Evolutionary conservation across 1,140 invertebrate genomes (phyloP), one percentile per base, ranked within the genome.

Genomic region (Propsilocerus akamusi): DNA sequence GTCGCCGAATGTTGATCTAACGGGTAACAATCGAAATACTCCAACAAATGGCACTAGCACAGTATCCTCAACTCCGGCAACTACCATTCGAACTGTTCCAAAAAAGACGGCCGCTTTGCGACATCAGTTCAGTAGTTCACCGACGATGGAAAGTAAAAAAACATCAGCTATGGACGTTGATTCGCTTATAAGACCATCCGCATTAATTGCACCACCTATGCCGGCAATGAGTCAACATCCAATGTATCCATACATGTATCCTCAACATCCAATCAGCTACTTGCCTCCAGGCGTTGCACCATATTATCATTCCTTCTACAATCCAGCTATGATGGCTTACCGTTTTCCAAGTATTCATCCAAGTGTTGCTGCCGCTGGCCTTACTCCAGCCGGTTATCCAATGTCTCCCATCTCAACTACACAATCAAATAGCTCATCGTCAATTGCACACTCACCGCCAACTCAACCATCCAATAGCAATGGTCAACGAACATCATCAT

Each of bases 181-280:
- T 26, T 12, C 47, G 12, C 12, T 26, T n/a, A 11, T 26, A 4
- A 56, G 59, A 46, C 46, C 49, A 22, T 60, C 58, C 25, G 55
- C 59, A 41, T 41, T 17, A 53, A 46, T 46, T 50, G 50, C 24
- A 22, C 30, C 24, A 25, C 51, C 14, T 32, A 20, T 48, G 17
- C 53, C 60, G 49, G 56, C 59, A 52, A 54, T 62, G 23, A 54
- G 59, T 12, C 59, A 60, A 47, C 56, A 64, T 57, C 65, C 68
- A 7, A 65, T 66, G 26, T 61, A 61, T 32, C 68, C 71, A 3
- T 73, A 73, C 52, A 63, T 72, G 47, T 63, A 66, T 49, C 68
- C 72, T n/a, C n/a, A n/a, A n/a, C n/a, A n/a, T 24, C 51, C 72
- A 49, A 72, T 71, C 70, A 66, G 71, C 65, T 71, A 73, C 51